Conservation (phyloP, 2,888 invertebrate species). For the Tenthredo amoena region DNA sequence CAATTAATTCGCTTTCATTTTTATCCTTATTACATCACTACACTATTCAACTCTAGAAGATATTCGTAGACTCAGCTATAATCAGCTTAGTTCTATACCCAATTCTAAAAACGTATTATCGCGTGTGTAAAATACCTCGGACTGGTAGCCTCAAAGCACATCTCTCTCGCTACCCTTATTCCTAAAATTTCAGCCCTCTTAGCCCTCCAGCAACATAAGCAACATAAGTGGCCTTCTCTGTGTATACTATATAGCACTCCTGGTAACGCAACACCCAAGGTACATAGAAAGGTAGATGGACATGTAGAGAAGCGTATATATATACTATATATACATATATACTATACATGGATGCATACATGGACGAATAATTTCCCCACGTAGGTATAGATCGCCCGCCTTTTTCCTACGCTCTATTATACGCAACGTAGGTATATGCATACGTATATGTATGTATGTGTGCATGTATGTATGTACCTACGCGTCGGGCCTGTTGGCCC, state of each 20-base stretch:
- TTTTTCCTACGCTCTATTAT: background rate
- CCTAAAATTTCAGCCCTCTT: slow-evolving; percentile 29
- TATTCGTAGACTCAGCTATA: background rate
- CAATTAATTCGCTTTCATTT: background rate
- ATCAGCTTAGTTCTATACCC: background rate
- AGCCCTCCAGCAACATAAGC: background rate
- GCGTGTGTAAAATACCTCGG: background rate
- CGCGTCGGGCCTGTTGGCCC: slow-evolving; percentile 57
- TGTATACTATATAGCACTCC: slow-evolving; percentile 4
- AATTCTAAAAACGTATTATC: background rate
- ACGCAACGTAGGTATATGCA: background rate
- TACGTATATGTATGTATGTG: background rate
- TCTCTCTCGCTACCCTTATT: background rate
- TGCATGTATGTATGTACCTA: background rate
- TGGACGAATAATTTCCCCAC: background rate
- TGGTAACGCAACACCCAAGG: slow-evolving; percentile 45
- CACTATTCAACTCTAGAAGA: background rate
- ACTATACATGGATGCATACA: background rate
- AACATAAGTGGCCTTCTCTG: slow-evolving; percentile 20
- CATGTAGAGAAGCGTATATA: background rate
- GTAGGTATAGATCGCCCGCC: slow-evolving; percentile 19
- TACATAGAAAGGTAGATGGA: background rate
- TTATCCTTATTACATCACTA: background rate
- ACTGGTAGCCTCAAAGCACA: slow-evolving; percentile 1
- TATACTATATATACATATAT: background rate